These are phyloP conservation scores for Ormia ochracea DNA, from an alignment of 2,888 invertebrate genomes.

Conservation along the genomic window DNA sequence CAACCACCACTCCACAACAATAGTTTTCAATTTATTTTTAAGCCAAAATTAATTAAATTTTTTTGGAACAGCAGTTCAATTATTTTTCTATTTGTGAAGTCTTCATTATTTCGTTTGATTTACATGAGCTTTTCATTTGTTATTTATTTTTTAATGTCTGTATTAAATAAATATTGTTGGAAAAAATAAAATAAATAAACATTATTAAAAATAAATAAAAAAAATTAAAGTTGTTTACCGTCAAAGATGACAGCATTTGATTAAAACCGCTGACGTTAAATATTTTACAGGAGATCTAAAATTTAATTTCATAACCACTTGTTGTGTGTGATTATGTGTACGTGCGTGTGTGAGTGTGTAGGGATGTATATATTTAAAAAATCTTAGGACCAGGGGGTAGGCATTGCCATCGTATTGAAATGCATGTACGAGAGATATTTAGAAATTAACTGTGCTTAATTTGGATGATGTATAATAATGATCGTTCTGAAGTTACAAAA, in stretches of 20 bases:
- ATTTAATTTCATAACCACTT: neutral
- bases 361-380: neutral
- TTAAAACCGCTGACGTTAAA: conserved; percentile 42
- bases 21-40: no score
- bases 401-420: conserved; percentile 3
- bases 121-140: neutral
- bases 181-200: no score
- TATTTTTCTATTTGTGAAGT: no score
- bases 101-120: neutral
- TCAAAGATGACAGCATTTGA: conserved; percentile 42
- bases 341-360: neutral
- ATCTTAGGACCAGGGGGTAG: conserved; percentile 10
- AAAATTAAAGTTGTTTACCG: conserved; percentile 54
- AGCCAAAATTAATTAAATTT: no score
- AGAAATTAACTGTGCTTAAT: no score
- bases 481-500: no score
- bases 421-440: neutral
- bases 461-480: no score
- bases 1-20: no score
- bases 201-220: conserved; percentile 13
- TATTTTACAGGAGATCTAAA: neutral
- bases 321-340: neutral
- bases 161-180: neutral
- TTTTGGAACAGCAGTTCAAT: no score
- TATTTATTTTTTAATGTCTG: neutral